Conservation (phyloP, 2,888 invertebrate genomes). For the Chouioia cunea region DNA sequence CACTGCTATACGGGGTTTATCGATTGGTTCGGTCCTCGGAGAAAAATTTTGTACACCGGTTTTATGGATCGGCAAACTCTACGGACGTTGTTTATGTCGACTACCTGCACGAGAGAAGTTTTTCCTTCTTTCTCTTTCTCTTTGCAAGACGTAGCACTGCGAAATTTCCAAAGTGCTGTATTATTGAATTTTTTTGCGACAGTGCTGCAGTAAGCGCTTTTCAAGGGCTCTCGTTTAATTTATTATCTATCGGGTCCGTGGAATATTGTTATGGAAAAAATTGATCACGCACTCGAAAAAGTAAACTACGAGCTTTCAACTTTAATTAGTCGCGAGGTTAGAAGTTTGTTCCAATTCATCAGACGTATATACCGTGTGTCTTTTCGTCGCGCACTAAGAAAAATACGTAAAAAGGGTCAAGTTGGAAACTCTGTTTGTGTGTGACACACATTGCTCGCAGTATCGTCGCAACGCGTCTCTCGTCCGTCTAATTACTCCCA, state of each 20-base stretch:
- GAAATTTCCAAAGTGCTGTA: too few relatives aligned
- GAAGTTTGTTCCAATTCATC: constrained; percentile 7
- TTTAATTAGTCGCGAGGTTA: too few relatives aligned
- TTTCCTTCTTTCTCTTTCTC: too few relatives aligned
- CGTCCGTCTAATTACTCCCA: constrained; percentile 38
- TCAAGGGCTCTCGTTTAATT: too few relatives aligned
- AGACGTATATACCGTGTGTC: neutral
- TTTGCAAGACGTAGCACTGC: too few relatives aligned
- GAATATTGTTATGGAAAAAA: neutral
- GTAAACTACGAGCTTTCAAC: neutral
- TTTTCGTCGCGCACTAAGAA: neutral
- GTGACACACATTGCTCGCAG: constrained; percentile 36
- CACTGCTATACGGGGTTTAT: constrained; percentile 2
- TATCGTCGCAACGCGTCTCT: constrained; percentile 4
- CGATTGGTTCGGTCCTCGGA: constrained; percentile 29
- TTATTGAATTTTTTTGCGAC: too few relatives aligned
- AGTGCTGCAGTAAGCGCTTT: too few relatives aligned
- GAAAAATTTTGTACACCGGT: constrained; percentile 25
- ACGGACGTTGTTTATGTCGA: constrained; percentile 10
- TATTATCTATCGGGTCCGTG: too few relatives aligned
- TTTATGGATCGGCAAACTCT: constrained; percentile 9
- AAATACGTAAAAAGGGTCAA: constrained; percentile 24
- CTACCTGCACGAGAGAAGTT: constrained; percentile 19
- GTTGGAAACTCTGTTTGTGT: neutral
- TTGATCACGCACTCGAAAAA: neutral